These are phyloP conservation scores for Neotoma lepida DNA, from an alignment of 2,113 vertebrate genomes.

Conservation along the genomic window DNA sequence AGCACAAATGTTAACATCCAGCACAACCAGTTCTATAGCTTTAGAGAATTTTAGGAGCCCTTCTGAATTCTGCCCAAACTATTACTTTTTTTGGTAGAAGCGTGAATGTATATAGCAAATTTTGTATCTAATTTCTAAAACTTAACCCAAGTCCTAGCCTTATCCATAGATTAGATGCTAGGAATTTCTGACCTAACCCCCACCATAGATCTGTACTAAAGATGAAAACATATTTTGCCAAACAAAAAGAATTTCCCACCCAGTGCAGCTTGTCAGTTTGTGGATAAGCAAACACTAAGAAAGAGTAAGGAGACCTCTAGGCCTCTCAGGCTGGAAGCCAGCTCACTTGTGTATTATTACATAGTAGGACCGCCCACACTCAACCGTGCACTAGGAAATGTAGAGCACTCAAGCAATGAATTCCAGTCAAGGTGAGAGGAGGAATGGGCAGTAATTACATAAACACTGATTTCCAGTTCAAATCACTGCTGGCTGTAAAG, in stretches of 20 bases:
- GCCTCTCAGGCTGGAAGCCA: not conserved
- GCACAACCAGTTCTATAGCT: not conserved
- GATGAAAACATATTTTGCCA: not conserved
- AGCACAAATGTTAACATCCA: not conserved
- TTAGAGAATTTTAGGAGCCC: not conserved
- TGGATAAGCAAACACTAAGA: not conserved
- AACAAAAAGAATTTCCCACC: not conserved
- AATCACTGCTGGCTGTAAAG: not conserved
- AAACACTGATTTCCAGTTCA: not conserved
- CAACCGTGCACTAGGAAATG: not conserved
- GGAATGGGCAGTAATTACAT: not conserved
- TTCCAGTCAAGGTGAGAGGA: not conserved
- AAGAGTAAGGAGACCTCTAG: not conserved
- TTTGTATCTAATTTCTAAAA: not conserved
- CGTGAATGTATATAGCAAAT: not conserved
- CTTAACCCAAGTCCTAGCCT: not conserved
- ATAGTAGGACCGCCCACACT: not conserved
- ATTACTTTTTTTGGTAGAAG: not conserved
- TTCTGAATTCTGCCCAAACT: not conserved
- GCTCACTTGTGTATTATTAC: not conserved
- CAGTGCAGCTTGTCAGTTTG: not conserved
- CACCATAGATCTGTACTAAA: not conserved
- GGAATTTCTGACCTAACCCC: not conserved
- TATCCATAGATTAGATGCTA: not conserved
- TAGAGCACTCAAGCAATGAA: not conserved